These are phyloP conservation scores for Ypsolopha sequella DNA, from an alignment of 2,888 invertebrate genomes.

Conservation along the genomic window DNA sequence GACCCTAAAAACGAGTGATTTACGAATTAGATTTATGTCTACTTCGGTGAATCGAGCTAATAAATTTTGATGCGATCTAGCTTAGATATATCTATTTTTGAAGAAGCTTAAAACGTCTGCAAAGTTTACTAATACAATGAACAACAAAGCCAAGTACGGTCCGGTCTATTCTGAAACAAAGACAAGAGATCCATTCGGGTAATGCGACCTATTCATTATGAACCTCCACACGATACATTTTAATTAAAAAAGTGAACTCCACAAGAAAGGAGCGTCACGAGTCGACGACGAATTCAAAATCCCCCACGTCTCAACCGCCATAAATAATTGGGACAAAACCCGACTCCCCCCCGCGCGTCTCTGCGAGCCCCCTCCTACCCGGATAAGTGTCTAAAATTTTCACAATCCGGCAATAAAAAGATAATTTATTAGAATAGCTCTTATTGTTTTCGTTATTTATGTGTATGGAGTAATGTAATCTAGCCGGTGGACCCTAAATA, in stretches of 20 bases:
- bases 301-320: slow-evolving; percentile 63
- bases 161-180: no score
- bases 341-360: slow-evolving; percentile 12
- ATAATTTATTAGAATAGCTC: slow-evolving; percentile 71
- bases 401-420: slow-evolving; percentile 72
- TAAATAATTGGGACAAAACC: slow-evolving; percentile 70
- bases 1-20: no score
- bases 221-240: slow-evolving; percentile 57
- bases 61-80: no score
- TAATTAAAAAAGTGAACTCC: slow-evolving; percentile 62
- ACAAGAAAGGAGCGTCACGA: slow-evolving; percentile 53
- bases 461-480: slow-evolving; percentile 71
- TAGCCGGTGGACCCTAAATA: slow-evolving; percentile 67
- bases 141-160: no score
- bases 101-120: no score
- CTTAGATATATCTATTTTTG: no score
- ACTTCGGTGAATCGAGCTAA: no score
- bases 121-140: no score
- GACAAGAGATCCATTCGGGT: neutral
- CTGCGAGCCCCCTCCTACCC: slow-evolving; percentile 32
- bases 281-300: slow-evolving; percentile 59
- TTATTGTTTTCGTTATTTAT: slow-evolving; percentile 72
- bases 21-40: no score
- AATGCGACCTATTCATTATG: slow-evolving; percentile 40
- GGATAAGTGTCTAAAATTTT: slow-evolving; percentile 72